phyloP scores from a whole-genome alignment of 2,888 invertebrate genomes.

The Pseudolycoriella hygida region DNA sequence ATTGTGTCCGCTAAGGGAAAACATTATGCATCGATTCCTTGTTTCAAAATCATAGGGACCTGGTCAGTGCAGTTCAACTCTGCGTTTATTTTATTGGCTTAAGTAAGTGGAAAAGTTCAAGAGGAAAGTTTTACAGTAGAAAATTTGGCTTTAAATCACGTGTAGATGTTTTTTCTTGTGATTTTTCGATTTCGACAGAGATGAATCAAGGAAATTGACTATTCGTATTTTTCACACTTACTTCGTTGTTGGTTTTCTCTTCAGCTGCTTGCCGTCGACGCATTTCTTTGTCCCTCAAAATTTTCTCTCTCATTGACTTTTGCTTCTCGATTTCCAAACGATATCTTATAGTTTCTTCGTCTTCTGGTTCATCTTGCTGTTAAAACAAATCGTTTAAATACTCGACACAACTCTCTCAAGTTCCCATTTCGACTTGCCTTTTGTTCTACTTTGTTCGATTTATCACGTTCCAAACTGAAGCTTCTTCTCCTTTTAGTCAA shows the following conservation, averaged over 20 bases:
- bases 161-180: too few species aligned
- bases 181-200: too few species aligned
- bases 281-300: slow-evolving; percentile 31
- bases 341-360: slow-evolving; percentile 32
- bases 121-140: too few species aligned
- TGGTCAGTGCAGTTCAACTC: too few species aligned
- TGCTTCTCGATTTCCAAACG: slow-evolving; percentile 32
- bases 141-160: too few species aligned
- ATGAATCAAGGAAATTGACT: too few species aligned
- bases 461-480: slow-evolving; percentile 8
- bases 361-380: slow-evolving; percentile 26
- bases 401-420: neutral
- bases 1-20: too few species aligned
- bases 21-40: too few species aligned
- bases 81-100: too few species aligned
- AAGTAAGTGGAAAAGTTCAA: too few species aligned
- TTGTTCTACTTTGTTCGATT: slow-evolving; percentile 18
- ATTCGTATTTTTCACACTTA: slow-evolving; percentile 10
- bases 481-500: slow-evolving; percentile 22
- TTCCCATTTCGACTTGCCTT: slow-evolving; percentile 16
- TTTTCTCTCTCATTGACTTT: slow-evolving; percentile 29
- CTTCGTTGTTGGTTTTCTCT: slow-evolving; percentile 24
- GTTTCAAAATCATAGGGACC: too few species aligned
- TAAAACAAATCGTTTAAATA: neutral
- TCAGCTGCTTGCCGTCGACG: slow-evolving; percentile 29